Percentiles rank a stretch among this genome's conserved stretches.
phyloP scores from a whole-genome alignment of 2,113 vertebrate genomes.

The Dasyurus viverrinus region DNA sequence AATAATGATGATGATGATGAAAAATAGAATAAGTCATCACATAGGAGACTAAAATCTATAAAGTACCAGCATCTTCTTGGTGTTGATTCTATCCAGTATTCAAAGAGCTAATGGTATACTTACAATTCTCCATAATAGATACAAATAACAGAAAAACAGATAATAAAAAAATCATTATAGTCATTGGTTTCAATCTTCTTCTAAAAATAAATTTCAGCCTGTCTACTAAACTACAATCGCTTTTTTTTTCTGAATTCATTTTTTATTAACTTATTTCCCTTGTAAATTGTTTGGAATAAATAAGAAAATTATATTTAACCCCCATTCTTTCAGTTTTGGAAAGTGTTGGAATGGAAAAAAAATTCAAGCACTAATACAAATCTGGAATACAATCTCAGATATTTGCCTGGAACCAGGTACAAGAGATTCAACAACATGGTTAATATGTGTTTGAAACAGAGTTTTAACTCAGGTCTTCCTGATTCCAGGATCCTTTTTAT shows the following conservation, averaged over 20 bases:
- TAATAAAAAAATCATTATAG: not conserved
- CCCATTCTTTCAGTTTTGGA: not conserved
- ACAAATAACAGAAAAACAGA: not conserved
- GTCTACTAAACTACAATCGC: constrained; percentile 31
- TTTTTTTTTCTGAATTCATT: constrained; percentile 40
- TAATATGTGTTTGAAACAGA: not conserved
- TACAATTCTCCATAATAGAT: not conserved
- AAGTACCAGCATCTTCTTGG: not conserved
- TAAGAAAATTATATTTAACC: not conserved
- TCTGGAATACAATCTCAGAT: not conserved
- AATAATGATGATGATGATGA: not conserved
- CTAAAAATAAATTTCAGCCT: not conserved
- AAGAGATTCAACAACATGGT: not conserved
- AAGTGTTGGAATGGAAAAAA: not conserved
- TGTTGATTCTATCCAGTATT: not conserved
- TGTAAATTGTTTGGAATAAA: constrained; percentile 2
- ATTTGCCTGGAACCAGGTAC: not conserved
- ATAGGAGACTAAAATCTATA: not conserved
- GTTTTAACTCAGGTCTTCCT: not conserved
- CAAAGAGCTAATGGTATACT: not conserved
- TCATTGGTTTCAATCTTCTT: not conserved
- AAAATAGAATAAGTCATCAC: not conserved
- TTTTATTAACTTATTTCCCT: constrained; percentile 15
- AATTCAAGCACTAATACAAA: not conserved
- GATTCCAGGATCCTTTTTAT: not conserved